phyloP scores from a whole-genome alignment of 2,797 vertebrate genomes.

The Pteropus rufus region DNA sequence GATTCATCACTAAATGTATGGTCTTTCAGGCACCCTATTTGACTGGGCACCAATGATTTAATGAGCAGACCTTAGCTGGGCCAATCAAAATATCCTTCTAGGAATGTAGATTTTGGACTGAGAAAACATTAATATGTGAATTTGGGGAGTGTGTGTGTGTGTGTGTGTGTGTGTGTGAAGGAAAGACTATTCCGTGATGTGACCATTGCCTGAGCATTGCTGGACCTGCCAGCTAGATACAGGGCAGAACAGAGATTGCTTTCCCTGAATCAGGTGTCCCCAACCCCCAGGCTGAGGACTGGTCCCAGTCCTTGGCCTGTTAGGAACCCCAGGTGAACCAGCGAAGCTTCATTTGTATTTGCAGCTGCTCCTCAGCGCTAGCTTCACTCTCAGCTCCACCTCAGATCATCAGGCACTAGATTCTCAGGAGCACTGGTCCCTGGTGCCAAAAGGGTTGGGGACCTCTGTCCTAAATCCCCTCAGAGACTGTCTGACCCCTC shows the following conservation, averaged over 20 bases:
- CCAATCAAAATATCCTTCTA: not conserved
- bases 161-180: not conserved
- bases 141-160: too few species aligned
- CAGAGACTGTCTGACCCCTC: not conserved
- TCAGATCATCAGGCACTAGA: too few species aligned
- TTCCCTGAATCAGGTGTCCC: not conserved
- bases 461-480: not conserved
- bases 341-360: too few species aligned
- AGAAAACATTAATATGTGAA: not conserved
- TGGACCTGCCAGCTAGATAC: not conserved
- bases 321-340: too few species aligned
- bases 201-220: not conserved
- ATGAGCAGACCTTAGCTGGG: not conserved
- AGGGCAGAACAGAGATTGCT: not conserved
- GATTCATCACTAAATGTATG: not conserved
- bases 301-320: too few species aligned
- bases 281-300: too few species aligned
- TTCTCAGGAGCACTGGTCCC: too few species aligned
- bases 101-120: not conserved
- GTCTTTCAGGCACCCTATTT: not conserved
- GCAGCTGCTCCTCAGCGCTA: too few species aligned
- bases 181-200: not conserved
- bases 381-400: too few species aligned
- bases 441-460: too few species aligned
- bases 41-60: not conserved